Evolutionary conservation across 1,140 invertebrate species (phyloP).

Genomic region (Littorina saxatilis): DNA sequence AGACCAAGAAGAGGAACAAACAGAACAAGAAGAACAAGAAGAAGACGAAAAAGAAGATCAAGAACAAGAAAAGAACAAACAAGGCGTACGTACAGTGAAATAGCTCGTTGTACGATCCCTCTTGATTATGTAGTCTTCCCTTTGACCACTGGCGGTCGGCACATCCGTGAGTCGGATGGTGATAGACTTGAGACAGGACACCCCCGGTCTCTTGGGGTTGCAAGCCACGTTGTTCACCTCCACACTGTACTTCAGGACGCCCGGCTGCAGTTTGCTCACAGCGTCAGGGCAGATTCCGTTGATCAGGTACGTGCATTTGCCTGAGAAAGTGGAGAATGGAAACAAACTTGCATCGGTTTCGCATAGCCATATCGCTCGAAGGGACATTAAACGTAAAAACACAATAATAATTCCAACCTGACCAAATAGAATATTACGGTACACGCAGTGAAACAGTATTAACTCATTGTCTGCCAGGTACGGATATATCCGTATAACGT

Average conservation of each 20-base stretch:
- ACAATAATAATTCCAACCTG: too few species aligned
- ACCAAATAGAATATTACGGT: too few species aligned
- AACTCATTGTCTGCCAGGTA: too few species aligned
- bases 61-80: too few species aligned
- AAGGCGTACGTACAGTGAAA: neutral
- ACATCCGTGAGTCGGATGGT: slow-evolving; percentile 11
- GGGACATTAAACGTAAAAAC: neutral
- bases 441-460: too few species aligned
- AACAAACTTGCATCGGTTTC: too few species aligned
- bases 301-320: slow-evolving; percentile 26
- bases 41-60: too few species aligned
- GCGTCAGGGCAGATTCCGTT: slow-evolving; percentile 24
- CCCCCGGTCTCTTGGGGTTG: neutral
- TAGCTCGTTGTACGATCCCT: neutral
- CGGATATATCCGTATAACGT: too few species aligned
- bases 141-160: neutral
- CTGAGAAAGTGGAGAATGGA: too few species aligned
- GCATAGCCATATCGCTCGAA: too few species aligned
- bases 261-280: neutral
- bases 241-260: slow-evolving; percentile 1
- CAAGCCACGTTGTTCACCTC: neutral
- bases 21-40: too few species aligned
- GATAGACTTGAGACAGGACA: slow-evolving; percentile 8
- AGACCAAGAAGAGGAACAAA: too few species aligned
- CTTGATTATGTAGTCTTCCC: neutral